Percentiles rank a stretch among this genome's conserved stretches.
These are phyloP conservation scores for Ariolimax columbianus DNA, from an alignment of 2,888 invertebrate genomes.

Conservation along the genomic window DNA sequence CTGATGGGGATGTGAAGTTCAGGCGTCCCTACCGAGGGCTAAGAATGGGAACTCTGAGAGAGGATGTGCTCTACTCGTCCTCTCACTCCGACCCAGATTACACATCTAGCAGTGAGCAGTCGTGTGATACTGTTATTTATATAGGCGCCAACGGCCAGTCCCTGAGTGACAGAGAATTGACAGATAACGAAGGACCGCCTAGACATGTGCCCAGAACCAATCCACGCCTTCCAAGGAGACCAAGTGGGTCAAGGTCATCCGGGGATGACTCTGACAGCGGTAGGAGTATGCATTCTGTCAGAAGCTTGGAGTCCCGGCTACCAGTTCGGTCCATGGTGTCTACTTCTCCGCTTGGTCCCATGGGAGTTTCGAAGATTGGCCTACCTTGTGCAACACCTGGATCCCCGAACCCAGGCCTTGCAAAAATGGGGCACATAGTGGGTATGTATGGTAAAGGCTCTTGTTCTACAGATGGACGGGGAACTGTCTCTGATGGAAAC, in stretches of 20 bases:
- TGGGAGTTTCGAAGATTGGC: slow-evolving; percentile 24
- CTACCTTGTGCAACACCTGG: slow-evolving; percentile 41
- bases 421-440: slow-evolving; percentile 50
- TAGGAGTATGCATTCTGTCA: slow-evolving; percentile 58
- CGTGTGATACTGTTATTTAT: slow-evolving; percentile 98
- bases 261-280: slow-evolving; percentile 76
- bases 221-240: slow-evolving; percentile 71
- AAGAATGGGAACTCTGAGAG: slow-evolving; percentile 77
- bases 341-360: slow-evolving; percentile 35
- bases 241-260: slow-evolving; percentile 74
- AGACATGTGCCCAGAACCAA: slow-evolving; percentile 73
- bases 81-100: slow-evolving; percentile 78
- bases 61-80: slow-evolving; percentile 67
- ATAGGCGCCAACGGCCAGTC: slow-evolving; percentile 77
- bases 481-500: slow-evolving; percentile 28
- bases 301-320: slow-evolving; percentile 47
- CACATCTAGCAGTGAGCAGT: slow-evolving; percentile 96
- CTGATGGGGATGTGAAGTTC: slow-evolving; percentile 71
- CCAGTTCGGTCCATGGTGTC: slow-evolving; percentile 49
- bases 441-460: slow-evolving; percentile 29
- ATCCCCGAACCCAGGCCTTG: slow-evolving; percentile 55
- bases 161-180: slow-evolving; percentile 77
- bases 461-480: slow-evolving; percentile 11
- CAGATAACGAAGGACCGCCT: slow-evolving; percentile 78
- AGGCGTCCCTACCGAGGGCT: slow-evolving; percentile 73